Conservation (phyloP, 2,888 invertebrate species). For the Lasioglossum villosulum region DNA sequence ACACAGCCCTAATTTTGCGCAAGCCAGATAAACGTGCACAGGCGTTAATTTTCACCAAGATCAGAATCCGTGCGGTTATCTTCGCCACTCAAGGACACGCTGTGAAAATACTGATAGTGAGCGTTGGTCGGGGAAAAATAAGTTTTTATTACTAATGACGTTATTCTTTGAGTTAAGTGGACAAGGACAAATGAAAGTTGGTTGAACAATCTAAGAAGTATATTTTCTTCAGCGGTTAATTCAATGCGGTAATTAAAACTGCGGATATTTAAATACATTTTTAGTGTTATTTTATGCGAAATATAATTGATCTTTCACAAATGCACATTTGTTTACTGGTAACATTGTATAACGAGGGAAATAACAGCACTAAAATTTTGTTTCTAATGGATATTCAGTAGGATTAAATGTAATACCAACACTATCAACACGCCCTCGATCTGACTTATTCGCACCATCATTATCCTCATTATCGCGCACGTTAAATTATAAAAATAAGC, state of each 20-base stretch:
- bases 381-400: background rate
- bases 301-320: background rate
- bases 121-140: background rate
- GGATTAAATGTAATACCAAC: background rate
- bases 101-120: slow-evolving; percentile 3
- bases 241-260: background rate
- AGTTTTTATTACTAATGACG: background rate
- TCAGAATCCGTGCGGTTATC: background rate
- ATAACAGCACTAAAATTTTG: background rate
- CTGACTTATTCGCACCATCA: background rate
- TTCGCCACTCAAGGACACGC: background rate
- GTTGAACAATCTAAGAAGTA: background rate
- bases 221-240: background rate
- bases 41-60: background rate
- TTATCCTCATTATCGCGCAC: background rate
- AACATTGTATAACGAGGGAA: background rate
- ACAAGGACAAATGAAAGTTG: background rate
- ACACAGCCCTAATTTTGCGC: background rate
- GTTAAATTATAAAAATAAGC: background rate
- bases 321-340: background rate
- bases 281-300: too few relatives aligned
- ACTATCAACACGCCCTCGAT: background rate
- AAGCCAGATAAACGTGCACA: background rate
- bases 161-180: background rate
- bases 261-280: too few relatives aligned